Percentiles rank a stretch among this genome's conserved stretches.
Evolutionary conservation across 2,888 invertebrate genomes (phyloP).

Genomic region (Microctonus aethiopoides): DNA sequence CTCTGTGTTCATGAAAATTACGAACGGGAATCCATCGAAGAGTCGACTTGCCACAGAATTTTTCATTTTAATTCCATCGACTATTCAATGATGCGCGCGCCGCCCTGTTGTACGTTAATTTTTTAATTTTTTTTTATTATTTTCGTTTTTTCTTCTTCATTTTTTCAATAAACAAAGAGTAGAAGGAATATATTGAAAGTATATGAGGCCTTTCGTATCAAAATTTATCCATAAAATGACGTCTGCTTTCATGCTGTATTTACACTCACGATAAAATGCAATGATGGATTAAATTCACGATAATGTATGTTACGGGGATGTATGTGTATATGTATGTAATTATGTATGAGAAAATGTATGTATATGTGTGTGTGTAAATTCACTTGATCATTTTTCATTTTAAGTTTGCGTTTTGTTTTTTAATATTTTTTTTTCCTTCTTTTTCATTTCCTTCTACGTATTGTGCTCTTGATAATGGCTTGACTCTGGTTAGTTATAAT

Average conservation of each 20-base stretch:
- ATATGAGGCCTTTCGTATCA: constrained; percentile 45
- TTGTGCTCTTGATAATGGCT: constrained; percentile 60
- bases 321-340: constrained; percentile 3
- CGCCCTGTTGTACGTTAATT: not conserved
- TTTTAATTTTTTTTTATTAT: not conserved
- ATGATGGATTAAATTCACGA: constrained; percentile 50
- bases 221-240: constrained; percentile 36
- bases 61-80: not conserved
- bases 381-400: constrained; percentile 15
- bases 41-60: not conserved
- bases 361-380: constrained; percentile 5
- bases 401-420: constrained; percentile 17
- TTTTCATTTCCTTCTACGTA: constrained; percentile 44
- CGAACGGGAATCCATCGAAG: not conserved
- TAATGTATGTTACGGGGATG: constrained; percentile 43
- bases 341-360: constrained; percentile 18
- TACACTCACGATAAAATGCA: constrained; percentile 61
- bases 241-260: constrained; percentile 51
- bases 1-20: not conserved
- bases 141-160: constrained; percentile 27
- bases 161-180: constrained; percentile 38
- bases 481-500: constrained; percentile 59
- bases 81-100: not conserved
- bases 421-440: constrained; percentile 43
- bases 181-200: constrained; percentile 43